A percentile compares a stretch with the other conserved stretches of the same genome.
These are phyloP conservation scores for Mus spretus DNA, from an alignment of 2,797 vertebrate genomes.

Conservation along the genomic window DNA sequence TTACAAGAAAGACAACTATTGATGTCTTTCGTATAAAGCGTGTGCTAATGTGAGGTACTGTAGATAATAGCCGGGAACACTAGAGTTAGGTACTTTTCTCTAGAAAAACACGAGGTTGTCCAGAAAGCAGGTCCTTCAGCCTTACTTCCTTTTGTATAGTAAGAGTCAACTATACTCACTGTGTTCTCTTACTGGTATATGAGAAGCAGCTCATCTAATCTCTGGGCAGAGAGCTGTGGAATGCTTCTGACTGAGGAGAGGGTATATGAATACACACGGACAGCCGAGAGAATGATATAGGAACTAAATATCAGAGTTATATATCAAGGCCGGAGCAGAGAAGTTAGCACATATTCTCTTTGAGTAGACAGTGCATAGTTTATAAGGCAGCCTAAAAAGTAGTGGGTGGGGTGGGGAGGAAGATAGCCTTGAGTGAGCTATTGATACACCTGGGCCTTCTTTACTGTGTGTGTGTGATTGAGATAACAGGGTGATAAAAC, in stretches of 20 bases:
- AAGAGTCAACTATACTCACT: not conserved
- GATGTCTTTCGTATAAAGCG: not conserved
- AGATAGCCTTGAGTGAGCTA: not conserved
- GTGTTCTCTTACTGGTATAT: not conserved
- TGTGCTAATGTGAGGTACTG: not conserved
- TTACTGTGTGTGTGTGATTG: not conserved
- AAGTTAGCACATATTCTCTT: not conserved
- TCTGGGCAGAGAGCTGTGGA: not conserved
- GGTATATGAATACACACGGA: not conserved
- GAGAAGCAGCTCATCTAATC: not conserved
- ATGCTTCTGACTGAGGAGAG: not conserved
- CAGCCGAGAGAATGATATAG: not conserved
- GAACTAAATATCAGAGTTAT: not conserved
- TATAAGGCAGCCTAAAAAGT: not conserved
- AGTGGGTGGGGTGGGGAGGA: not conserved
- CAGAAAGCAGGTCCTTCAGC: not conserved
- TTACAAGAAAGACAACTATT: not conserved
- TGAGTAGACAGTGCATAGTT: not conserved
- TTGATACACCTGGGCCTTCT: not conserved
- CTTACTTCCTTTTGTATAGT: not conserved
- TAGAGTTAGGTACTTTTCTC: not conserved
- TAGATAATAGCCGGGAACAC: not conserved
- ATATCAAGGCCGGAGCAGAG: not conserved
- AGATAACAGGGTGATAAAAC: conserved; percentile 19
- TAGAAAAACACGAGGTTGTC: not conserved